Percentiles rank a stretch among this genome's conserved stretches.
Evolutionary conservation across 2,113 vertebrate species (phyloP).

Genomic region (Chascanopsetta lugubris): DNA sequence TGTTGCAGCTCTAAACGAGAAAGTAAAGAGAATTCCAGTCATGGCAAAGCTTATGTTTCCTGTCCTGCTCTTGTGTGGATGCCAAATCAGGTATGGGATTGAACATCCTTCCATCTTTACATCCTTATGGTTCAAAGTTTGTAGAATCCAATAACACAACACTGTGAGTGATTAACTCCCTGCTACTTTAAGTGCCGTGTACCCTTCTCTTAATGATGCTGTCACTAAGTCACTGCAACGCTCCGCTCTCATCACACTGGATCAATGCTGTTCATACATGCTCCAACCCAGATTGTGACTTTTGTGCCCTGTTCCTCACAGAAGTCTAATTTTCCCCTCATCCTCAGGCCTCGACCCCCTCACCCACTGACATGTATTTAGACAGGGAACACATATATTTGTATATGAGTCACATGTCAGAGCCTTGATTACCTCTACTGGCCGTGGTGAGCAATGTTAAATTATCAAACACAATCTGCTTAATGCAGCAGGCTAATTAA

Average conservation of each 20-base stretch:
- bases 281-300: conserved; percentile 13
- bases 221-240: conserved; percentile 45
- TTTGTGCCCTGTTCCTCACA: neutral
- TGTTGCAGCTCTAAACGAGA: conserved; percentile 37
- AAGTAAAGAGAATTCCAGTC: conserved; percentile 33
- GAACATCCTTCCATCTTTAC: neutral
- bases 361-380: neutral
- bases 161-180: conserved; percentile 34
- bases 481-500: conserved; percentile 36
- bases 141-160: too few relatives aligned
- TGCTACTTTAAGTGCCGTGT: conserved; percentile 44
- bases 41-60: conserved; percentile 41
- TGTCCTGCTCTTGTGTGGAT: conserved; percentile 61
- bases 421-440: conserved; percentile 46
- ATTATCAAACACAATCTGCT: conserved; percentile 57
- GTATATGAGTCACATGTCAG: conserved; percentile 35
- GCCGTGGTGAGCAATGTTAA: conserved; percentile 41
- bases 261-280: conserved; percentile 31
- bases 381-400: conserved; percentile 46
- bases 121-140: too few relatives aligned
- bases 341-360: neutral
- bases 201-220: conserved; percentile 24
- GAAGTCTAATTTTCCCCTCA: neutral
- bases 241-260: conserved; percentile 22
- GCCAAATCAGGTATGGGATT: conserved; percentile 53